phyloP scores from a whole-genome alignment of 2,888 invertebrate species.

The Cerceris ruficornis region DNA sequence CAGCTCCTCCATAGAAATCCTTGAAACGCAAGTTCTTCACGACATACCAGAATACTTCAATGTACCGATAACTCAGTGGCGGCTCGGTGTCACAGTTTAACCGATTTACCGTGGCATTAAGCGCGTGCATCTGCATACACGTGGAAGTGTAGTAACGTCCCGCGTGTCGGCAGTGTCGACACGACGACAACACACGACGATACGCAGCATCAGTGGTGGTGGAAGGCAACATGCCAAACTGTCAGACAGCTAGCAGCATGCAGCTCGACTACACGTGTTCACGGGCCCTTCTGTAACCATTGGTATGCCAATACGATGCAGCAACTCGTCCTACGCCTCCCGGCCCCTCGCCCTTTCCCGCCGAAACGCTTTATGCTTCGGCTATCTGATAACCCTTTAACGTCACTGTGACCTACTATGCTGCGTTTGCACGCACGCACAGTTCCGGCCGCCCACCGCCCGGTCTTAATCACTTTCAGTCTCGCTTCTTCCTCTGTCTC shows the following conservation, averaged over 20 bases:
- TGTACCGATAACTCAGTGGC: background rate
- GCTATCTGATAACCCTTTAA: conserved; percentile 73
- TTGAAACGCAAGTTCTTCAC: too few relatives aligned
- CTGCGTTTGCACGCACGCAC: conserved; percentile 71
- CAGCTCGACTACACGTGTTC: conserved; percentile 70
- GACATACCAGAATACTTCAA: too few relatives aligned
- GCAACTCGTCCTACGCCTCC: conserved; percentile 27
- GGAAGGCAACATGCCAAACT: conserved; percentile 78
- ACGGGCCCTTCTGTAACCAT: conserved; percentile 54
- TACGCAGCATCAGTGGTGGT: conserved; percentile 52
- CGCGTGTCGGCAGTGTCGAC: conserved; percentile 53
- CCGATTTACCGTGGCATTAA: conserved; percentile 65
- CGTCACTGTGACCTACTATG: conserved; percentile 72
- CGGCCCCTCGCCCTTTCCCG: conserved; percentile 43
- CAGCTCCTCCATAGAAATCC: too few relatives aligned
- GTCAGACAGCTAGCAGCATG: conserved; percentile 72
- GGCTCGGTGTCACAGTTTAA: conserved; percentile 55
- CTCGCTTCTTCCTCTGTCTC: conserved; percentile 60
- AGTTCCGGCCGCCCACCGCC: conserved; percentile 51
- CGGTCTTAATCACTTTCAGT: conserved; percentile 69
- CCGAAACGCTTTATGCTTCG: conserved; percentile 60
- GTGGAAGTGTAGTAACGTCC: conserved; percentile 40
- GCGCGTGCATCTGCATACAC: conserved; percentile 46
- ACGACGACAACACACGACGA: conserved; percentile 58
- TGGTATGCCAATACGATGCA: conserved; percentile 71